Evolutionary conservation across 2,797 vertebrate species (phyloP).

Genomic region (Acrossocheilus fasciatus): DNA sequence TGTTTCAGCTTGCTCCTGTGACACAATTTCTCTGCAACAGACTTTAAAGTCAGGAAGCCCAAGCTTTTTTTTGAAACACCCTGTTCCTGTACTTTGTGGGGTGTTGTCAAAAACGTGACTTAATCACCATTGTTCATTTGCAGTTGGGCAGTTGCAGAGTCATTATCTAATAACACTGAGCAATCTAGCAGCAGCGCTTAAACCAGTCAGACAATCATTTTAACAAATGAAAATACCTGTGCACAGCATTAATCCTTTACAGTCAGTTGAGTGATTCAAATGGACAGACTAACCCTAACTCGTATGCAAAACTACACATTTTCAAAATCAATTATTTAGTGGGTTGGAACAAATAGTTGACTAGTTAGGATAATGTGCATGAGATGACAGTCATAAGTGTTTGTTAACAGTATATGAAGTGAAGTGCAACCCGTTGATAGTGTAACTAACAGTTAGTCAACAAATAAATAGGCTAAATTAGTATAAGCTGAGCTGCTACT

Average conservation of each 20-base stretch:
- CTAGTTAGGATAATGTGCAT: background rate
- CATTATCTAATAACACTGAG: slow-evolving; percentile 1
- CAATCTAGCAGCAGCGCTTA: background rate
- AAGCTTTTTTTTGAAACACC: background rate
- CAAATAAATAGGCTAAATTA: background rate
- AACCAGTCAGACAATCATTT: background rate
- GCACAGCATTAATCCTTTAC: background rate
- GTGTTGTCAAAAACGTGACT: background rate
- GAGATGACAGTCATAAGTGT: background rate
- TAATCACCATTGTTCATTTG: slow-evolving; percentile 17
- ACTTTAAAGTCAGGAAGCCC: slow-evolving; percentile 4
- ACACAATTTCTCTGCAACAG: background rate
- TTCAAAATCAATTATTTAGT: background rate
- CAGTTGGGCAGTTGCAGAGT: slow-evolving; percentile 8
- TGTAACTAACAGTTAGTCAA: background rate
- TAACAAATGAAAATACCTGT: slow-evolving; percentile 12
- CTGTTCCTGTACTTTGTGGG: background rate
- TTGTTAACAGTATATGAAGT: background rate
- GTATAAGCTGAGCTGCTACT: background rate
- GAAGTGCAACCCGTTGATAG: background rate
- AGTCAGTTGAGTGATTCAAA: background rate
- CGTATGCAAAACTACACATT: background rate
- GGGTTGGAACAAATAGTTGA: background rate
- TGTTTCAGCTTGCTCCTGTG: background rate
- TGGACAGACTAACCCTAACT: background rate